Evolutionary conservation across 1,140 invertebrate species (phyloP).

Genomic region (Hypsibius dujardini): DNA sequence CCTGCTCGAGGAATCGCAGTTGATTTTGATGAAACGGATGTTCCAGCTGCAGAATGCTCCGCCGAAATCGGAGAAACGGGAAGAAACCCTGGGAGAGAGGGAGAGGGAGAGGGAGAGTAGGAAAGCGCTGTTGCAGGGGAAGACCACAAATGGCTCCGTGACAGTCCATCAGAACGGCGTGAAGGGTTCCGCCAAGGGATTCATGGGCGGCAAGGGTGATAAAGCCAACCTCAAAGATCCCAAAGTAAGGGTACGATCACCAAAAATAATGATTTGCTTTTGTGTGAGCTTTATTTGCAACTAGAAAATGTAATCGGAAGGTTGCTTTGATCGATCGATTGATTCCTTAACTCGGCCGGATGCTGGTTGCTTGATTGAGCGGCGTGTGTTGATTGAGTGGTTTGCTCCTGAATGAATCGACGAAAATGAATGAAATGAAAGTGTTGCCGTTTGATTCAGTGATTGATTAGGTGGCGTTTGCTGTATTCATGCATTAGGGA

Average conservation of each 20-base stretch:
- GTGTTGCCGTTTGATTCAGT: too few relatives aligned
- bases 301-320: too few relatives aligned
- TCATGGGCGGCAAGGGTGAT: not conserved
- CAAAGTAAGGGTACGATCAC: not conserved
- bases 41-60: slow-evolving; percentile 2
- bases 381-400: too few relatives aligned
- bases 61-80: not conserved
- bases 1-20: not conserved
- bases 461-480: too few relatives aligned
- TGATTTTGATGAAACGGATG: slow-evolving; percentile 5
- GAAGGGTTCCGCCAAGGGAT: not conserved
- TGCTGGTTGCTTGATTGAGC: too few relatives aligned
- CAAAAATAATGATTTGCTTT: too few relatives aligned
- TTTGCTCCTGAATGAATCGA: too few relatives aligned
- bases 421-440: too few relatives aligned
- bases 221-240: not conserved
- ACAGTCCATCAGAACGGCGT: not conserved
- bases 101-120: not conserved
- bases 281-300: too few relatives aligned
- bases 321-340: too few relatives aligned
- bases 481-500: too few relatives aligned
- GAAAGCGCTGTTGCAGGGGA: not conserved
- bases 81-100: not conserved
- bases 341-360: too few relatives aligned
- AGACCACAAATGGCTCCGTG: not conserved